Conservation (phyloP, 2,888 invertebrate genomes). For the Stenurella melanura region DNA sequence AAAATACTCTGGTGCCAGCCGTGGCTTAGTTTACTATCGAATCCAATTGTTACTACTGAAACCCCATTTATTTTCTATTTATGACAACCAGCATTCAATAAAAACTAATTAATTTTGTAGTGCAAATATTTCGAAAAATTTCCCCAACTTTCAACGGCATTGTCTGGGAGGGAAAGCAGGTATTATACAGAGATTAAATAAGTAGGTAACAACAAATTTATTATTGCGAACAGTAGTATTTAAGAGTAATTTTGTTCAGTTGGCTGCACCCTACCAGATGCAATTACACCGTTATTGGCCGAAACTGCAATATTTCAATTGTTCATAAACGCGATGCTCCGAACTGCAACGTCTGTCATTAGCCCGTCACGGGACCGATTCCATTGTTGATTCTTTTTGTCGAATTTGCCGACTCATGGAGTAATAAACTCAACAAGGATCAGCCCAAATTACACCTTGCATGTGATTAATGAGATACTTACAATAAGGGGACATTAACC, state of each 20-base stretch:
- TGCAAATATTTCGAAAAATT: neutral
- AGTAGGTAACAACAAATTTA: conserved; percentile 19
- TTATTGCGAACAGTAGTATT: conserved; percentile 10
- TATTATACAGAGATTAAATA: conserved; percentile 29
- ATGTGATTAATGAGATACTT: conserved; percentile 41
- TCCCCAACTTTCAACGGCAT: neutral
- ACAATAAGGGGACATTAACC: conserved; percentile 34
- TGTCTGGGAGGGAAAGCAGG: neutral
- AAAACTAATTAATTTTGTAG: too few relatives aligned
- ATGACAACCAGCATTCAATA: too few relatives aligned
- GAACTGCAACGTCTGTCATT: conserved; percentile 36
- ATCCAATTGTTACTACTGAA: too few relatives aligned
- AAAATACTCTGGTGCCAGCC: too few relatives aligned
- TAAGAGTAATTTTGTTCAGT: conserved; percentile 16
- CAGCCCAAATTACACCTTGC: conserved; percentile 41
- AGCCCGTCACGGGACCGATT: conserved; percentile 37
- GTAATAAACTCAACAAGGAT: conserved; percentile 38
- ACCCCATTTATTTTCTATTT: too few relatives aligned
- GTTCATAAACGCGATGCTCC: conserved; percentile 32
- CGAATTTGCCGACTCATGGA: conserved; percentile 34
- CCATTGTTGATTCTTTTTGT: conserved; percentile 41
- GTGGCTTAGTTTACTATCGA: too few relatives aligned
- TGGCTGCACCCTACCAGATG: conserved; percentile 24
- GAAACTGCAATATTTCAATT: conserved; percentile 36
- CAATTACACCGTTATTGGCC: conserved; percentile 22